Conservation (phyloP, 1,140 invertebrate species). For the Diabrotica undecimpunctata region DNA sequence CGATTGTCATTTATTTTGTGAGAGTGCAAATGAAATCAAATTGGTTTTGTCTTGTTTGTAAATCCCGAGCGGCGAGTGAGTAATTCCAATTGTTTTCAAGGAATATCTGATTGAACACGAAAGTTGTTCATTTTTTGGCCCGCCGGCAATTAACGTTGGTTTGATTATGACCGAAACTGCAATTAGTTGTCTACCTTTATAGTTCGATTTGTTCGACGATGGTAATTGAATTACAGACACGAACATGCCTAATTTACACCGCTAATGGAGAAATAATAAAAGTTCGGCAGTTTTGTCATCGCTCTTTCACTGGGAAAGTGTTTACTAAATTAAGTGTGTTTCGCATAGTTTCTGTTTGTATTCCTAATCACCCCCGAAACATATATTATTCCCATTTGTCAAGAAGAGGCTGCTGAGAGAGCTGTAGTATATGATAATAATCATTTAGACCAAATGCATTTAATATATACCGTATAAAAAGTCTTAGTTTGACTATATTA, state of each 20-base stretch:
- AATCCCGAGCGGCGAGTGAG: conserved; percentile 4
- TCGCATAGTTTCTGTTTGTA: no score
- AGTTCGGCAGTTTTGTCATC: background rate
- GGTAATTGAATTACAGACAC: background rate
- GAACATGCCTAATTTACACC: conserved; percentile 6
- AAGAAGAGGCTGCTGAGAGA: no score
- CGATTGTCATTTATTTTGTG: conserved; percentile 15
- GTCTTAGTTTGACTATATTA: no score
- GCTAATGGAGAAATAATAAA: conserved; percentile 1
- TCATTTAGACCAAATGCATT: no score
- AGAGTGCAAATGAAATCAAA: conserved; percentile 21
- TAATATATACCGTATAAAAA: no score
- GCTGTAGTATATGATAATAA: no score
- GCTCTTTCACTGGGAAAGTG: no score
- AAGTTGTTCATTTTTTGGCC: conserved; percentile 14
- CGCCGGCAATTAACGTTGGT: conserved; percentile 6
- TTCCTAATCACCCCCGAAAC: no score
- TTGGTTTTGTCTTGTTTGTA: conserved; percentile 18
- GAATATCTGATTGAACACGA: conserved; percentile 12
- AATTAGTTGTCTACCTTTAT: background rate
- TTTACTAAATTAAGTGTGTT: no score
- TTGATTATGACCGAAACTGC: conserved; percentile 7
- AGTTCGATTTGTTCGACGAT: background rate
- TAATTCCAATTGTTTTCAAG: conserved; percentile 9
- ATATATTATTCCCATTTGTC: no score